Evolutionary conservation across 2,113 vertebrate genomes (phyloP).

Genomic region (Eulemur macaco): DNA sequence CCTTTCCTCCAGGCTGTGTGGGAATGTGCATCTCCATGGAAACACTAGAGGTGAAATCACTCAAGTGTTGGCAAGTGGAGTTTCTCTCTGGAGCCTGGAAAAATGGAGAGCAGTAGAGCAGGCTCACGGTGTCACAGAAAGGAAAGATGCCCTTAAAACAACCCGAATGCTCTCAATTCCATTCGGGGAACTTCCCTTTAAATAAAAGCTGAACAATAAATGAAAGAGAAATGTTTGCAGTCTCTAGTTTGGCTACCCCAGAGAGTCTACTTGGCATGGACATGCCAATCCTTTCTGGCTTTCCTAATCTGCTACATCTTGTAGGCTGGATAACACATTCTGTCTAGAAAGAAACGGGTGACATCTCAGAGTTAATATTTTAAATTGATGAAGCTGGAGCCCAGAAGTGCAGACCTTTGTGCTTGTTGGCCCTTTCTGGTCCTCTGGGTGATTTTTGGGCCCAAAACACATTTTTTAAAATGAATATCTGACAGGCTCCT

Average conservation of each 20-base stretch:
- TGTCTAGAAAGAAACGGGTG: constrained; percentile 26
- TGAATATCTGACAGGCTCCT: background rate
- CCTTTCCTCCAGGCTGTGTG: constrained; percentile 74
- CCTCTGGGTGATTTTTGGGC: background rate
- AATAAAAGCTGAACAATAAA: constrained; percentile 63
- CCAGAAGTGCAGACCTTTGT: background rate
- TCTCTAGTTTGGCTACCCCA: background rate
- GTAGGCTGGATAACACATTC: constrained; percentile 20
- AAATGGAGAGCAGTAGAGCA: constrained; percentile 73
- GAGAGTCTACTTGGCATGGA: constrained; percentile 56
- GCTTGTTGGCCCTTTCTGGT: constrained; percentile 15
- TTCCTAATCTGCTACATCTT: constrained; percentile 46
- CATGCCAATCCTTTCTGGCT: constrained; percentile 37
- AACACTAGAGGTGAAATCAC: constrained; percentile 80
- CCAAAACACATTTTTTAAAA: background rate
- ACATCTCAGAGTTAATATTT: constrained; percentile 35
- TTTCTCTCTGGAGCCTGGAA: constrained; percentile 74
- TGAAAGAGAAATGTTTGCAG: constrained; percentile 61
- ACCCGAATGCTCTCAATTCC: constrained; percentile 26
- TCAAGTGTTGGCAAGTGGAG: constrained; percentile 77
- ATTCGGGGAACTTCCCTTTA: constrained; percentile 60
- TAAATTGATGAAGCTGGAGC: constrained; percentile 29
- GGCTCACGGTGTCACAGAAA: constrained; percentile 56
- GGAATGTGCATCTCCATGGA: constrained; percentile 77
- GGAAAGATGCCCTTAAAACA: constrained; percentile 74